Conservation (phyloP, 2,113 vertebrate genomes). For the Psilopsiagon aymara region DNA sequence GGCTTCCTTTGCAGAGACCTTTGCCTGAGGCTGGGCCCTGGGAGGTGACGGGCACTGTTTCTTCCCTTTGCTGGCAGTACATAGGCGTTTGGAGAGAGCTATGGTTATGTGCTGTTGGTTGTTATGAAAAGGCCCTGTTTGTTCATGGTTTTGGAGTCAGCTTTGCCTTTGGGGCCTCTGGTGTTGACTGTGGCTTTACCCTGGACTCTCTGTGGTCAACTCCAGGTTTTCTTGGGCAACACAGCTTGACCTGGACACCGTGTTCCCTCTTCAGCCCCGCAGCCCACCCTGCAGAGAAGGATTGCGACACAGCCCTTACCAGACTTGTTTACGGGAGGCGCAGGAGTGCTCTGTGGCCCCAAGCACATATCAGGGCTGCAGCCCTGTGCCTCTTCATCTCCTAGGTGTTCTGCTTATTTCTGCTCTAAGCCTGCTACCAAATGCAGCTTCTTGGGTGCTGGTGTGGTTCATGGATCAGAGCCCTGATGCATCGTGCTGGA, state of each 20-base stretch:
- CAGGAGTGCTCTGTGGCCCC: rapidly evolving
- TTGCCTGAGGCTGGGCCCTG: background rate
- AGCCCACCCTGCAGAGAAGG: no score
- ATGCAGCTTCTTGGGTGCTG: background rate
- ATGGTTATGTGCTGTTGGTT: background rate
- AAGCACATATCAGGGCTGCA: background rate
- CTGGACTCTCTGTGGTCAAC: rapidly evolving
- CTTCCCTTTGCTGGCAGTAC: background rate
- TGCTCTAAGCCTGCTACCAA: background rate
- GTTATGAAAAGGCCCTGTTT: background rate
- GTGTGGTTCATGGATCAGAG: rapidly evolving
- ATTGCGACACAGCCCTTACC: background rate
- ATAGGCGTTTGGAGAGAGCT: background rate
- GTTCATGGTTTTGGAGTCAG: rapidly evolving
- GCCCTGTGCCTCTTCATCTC: no score
- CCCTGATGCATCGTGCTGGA: background rate
- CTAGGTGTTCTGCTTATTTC: background rate
- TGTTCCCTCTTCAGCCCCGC: background rate
- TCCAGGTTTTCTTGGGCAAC: background rate
- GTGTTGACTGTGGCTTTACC: background rate
- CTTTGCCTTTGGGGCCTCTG: background rate
- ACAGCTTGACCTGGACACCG: background rate
- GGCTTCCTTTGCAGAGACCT: background rate
- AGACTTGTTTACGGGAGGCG: background rate
- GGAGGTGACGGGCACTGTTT: rapidly evolving